Conservation (phyloP, 2,797 vertebrate genomes). For the Schizopygopsis pylzovi region DNA sequence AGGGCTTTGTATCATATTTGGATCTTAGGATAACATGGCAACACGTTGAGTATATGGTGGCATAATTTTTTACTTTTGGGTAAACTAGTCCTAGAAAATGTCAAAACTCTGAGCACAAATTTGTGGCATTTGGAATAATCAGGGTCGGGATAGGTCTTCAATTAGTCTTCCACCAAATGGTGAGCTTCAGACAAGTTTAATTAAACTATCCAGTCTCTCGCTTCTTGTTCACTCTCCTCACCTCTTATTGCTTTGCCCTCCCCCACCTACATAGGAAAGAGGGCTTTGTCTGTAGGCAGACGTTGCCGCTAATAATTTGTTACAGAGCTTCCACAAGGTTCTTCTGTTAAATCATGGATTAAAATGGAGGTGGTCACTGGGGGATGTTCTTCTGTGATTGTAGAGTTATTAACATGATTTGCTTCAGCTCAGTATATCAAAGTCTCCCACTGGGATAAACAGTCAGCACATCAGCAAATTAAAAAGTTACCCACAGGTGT, state of each 20-base stretch:
- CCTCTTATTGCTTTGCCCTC: conserved; percentile 52
- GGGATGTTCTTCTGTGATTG: conserved; percentile 69
- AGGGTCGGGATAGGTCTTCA: conserved; percentile 74
- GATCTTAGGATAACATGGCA: background rate
- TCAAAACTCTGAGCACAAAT: conserved; percentile 65
- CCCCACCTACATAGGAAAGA: conserved; percentile 62
- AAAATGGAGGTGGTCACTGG: conserved; percentile 78
- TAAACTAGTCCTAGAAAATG: background rate
- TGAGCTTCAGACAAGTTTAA: conserved; percentile 79
- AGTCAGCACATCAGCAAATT: conserved; percentile 86
- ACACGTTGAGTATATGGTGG: background rate
- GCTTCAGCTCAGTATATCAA: conserved; percentile 85
- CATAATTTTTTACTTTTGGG: background rate
- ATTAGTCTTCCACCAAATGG: conserved; percentile 83
- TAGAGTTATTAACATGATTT: conserved; percentile 85
- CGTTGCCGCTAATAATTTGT: conserved; percentile 80
- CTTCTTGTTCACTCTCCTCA: conserved; percentile 31
- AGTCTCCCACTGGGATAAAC: conserved; percentile 76
- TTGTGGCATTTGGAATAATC: conserved; percentile 75
- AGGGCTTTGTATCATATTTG: background rate
- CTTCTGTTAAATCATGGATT: conserved; percentile 80
- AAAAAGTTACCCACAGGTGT: conserved; percentile 86
- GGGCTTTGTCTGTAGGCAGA: conserved; percentile 74
- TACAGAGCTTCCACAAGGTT: conserved; percentile 67
- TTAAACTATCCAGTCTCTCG: conserved; percentile 72